A percentile compares a stretch with the other conserved stretches of the same genome.
Evolutionary conservation across 2,113 vertebrate genomes (phyloP).

Genomic region (Sylvietta virens): DNA sequence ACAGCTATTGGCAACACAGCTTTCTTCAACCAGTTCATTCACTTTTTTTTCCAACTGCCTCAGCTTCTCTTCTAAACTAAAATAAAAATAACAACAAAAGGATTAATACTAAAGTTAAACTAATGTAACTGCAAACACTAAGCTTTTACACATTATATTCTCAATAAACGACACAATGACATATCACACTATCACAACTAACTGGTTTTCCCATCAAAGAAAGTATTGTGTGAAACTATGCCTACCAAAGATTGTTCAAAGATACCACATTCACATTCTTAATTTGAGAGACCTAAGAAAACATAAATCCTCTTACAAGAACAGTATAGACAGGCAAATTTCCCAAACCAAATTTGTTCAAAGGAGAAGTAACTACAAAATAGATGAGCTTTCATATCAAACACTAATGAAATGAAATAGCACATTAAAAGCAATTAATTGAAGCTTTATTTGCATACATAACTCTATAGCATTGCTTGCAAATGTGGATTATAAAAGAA

Average conservation of each 20-base stretch:
- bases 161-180: not conserved
- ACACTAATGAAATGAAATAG: not conserved
- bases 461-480: not conserved
- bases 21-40: constrained; percentile 93
- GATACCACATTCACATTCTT: not conserved
- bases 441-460: not conserved
- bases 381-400: not conserved
- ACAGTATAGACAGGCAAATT: not conserved
- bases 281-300: not conserved
- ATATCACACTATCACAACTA: not conserved
- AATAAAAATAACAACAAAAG: not conserved
- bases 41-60: constrained; percentile 94
- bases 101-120: not conserved
- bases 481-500: not conserved
- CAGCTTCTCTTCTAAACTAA: constrained; percentile 92
- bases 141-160: not conserved
- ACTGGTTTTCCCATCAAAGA: not conserved
- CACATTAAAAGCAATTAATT: not conserved
- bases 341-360: not conserved
- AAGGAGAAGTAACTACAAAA: not conserved
- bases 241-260: not conserved
- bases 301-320: not conserved
- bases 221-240: not conserved
- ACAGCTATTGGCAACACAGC: constrained; percentile 86
- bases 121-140: not conserved